Conservation (phyloP, 2,888 invertebrate species). For the Perizoma flavofasciatum region DNA sequence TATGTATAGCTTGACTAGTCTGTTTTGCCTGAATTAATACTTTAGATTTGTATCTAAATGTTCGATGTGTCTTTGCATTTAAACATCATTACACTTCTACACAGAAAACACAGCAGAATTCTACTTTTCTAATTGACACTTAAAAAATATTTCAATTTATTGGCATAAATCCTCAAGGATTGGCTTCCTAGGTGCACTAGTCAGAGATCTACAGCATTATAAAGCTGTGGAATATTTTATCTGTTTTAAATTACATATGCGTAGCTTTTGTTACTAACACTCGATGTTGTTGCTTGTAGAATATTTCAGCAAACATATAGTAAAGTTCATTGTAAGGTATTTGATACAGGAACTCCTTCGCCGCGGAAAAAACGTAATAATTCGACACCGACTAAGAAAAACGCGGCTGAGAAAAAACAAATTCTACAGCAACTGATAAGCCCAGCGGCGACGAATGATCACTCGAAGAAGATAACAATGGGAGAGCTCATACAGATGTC, state of each 20-base stretch:
- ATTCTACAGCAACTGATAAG: constrained; percentile 91
- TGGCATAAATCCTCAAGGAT: constrained; percentile 68
- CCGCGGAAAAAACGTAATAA: constrained; percentile 91
- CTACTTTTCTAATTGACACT: constrained; percentile 51
- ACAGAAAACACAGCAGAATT: constrained; percentile 31
- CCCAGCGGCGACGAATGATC: constrained; percentile 86
- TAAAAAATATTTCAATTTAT: constrained; percentile 42
- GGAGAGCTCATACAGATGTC: constrained; percentile 90
- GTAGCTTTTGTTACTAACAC: constrained; percentile 59
- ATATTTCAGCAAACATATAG: constrained; percentile 14
- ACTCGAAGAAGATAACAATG: constrained; percentile 86
- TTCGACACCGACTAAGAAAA: constrained; percentile 90
- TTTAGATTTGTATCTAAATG: constrained; percentile 5
- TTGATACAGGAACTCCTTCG: constrained; percentile 87
- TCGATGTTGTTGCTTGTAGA: constrained; percentile 58
- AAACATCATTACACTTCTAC: constrained; percentile 29
- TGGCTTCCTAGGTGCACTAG: constrained; percentile 73
- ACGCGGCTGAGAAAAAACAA: constrained; percentile 90
- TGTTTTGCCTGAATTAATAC: constrained; percentile 26
- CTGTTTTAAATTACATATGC: constrained; percentile 45
- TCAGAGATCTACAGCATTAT: constrained; percentile 58
- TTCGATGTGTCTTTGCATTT: constrained; percentile 17
- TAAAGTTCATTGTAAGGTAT: constrained; percentile 37
- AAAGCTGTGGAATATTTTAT: constrained; percentile 40
- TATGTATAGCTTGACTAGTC: constrained; percentile 26